Base-by-base conservation (phyloP, 2,888 invertebrate genomes). In the Xestia c-nigrum region DNA sequence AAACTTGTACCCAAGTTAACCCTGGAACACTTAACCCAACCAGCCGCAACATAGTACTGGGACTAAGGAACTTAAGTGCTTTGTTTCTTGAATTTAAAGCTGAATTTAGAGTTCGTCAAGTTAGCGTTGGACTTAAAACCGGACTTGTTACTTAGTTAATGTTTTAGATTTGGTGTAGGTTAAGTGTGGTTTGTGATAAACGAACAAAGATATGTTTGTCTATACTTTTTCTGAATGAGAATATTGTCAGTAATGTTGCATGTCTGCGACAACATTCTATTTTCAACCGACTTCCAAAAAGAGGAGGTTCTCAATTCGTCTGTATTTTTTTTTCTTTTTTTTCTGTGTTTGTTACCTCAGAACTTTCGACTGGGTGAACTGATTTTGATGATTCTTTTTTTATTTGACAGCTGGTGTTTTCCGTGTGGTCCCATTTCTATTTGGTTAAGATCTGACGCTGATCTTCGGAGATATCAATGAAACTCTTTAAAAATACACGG, bases 41-140 rank as follows among this genome's bases (percentile, higher is more conserved):
- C 74, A 74, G 80, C 88, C 88, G 63, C 87, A 86, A 87, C 83
- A 80, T 78, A 78, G 87, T 77, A 86, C 85, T 65, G 72, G 83
- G 78, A 73, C 82, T 83, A 81, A 86, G 74, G 80, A 88, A 86
- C 84, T 85, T 85, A 86, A 79, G 74, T 76, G 72, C 84, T 86
- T 73, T 85, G 88, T 87, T 85, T 85, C 86, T 83, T 84, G 79
- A 87, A 85, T 87, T 87, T 85, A 79, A 86, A 85, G 85, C 77
- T 77, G 72, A 77, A 85, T 85, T 85, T 80, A 77, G 80, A 84
- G 85, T 87, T 85, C 74, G 76, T 87, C 82, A 87, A 87, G 80
- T 85, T 81, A 77, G 50, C 72, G 77, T 74, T 74, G 70, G 52
- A 73, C 77, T 83, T 74, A 70, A 76, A 76, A 80, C 69, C 24